phyloP scores from a whole-genome alignment of 2,888 invertebrate genomes.

The Laothoe populi region DNA sequence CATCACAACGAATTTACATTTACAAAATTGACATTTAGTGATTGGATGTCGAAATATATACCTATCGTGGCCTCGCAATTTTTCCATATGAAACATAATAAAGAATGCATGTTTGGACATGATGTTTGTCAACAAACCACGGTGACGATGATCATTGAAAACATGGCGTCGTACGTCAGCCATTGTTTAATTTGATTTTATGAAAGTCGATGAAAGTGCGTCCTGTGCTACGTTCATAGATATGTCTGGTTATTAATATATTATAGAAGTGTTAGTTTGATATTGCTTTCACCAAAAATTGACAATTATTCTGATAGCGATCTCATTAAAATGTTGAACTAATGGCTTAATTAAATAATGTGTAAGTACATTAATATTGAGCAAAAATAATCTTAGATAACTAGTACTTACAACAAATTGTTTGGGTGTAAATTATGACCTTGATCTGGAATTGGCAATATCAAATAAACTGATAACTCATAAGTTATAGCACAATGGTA shows the following conservation, averaged over 20 bases:
- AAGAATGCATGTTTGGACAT: slow-evolving; percentile 62
- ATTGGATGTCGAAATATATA: slow-evolving; percentile 11
- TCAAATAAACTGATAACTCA: neutral
- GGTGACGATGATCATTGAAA: slow-evolving; percentile 26
- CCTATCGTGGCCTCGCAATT: neutral
- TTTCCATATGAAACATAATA: slow-evolving; percentile 40
- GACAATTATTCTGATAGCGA: neutral
- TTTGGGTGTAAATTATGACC: neutral
- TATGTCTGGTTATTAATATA: slow-evolving; percentile 22
- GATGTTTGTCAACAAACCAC: slow-evolving; percentile 69
- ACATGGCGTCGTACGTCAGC: slow-evolving; percentile 41
- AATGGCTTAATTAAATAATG: no score
- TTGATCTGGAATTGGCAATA: neutral
- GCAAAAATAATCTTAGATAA: neutral
- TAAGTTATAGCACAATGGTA: neutral
- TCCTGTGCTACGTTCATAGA: slow-evolving; percentile 29
- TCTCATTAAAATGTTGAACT: neutral
- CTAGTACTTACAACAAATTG: neutral
- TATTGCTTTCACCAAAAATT: neutral
- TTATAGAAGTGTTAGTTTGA: neutral
- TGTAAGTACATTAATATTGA: no score
- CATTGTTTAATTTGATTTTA: slow-evolving; percentile 54
- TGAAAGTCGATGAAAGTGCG: slow-evolving; percentile 35
- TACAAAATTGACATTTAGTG: neutral
- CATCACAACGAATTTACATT: neutral